Conservation (phyloP, 2,113 vertebrate species). For the Ceyx cyanopectus region DNA sequence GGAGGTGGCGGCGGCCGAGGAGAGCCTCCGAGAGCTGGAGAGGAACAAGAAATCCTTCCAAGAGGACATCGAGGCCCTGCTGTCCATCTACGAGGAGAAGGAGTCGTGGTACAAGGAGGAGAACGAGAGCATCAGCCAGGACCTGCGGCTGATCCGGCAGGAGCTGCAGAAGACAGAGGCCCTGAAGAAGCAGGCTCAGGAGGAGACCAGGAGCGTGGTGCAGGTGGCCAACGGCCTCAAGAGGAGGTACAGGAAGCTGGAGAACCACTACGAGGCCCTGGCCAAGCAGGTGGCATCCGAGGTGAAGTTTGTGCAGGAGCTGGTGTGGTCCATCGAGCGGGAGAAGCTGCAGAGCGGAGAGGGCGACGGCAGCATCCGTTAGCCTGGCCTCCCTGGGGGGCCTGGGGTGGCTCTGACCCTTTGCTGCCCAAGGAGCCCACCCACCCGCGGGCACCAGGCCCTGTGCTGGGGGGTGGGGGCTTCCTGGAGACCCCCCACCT, state of each 20-base stretch:
- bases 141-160: constrained; percentile 87
- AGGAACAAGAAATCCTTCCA: constrained; percentile 88
- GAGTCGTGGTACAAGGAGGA: constrained; percentile 96
- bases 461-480: fast-evolving
- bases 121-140: constrained; percentile 88
- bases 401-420: not conserved
- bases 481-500: not conserved
- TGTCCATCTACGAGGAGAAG: constrained; percentile 95
- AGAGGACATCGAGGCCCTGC: constrained; percentile 90
- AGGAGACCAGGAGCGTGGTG: constrained; percentile 84
- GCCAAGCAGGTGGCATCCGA: constrained; percentile 92
- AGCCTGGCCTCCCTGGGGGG: not conserved
- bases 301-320: constrained; percentile 93
- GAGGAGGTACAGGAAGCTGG: constrained; percentile 89
- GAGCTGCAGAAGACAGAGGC: constrained; percentile 89
- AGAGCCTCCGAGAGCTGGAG: constrained; percentile 89
- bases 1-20: constrained; percentile 89
- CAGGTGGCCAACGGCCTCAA: constrained; percentile 87
- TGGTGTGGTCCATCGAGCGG: constrained; percentile 85
- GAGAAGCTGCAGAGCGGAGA: constrained; percentile 79
- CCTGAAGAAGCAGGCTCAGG: constrained; percentile 89
- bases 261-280: constrained; percentile 91
- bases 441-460: not conserved
- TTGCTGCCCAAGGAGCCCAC: fast-evolving
- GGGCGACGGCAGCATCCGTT: constrained; percentile 80